Percentiles rank a stretch among this genome's conserved stretches.
phyloP scores from a whole-genome alignment of 2,888 invertebrate species.

The Agriotes lineatus region DNA sequence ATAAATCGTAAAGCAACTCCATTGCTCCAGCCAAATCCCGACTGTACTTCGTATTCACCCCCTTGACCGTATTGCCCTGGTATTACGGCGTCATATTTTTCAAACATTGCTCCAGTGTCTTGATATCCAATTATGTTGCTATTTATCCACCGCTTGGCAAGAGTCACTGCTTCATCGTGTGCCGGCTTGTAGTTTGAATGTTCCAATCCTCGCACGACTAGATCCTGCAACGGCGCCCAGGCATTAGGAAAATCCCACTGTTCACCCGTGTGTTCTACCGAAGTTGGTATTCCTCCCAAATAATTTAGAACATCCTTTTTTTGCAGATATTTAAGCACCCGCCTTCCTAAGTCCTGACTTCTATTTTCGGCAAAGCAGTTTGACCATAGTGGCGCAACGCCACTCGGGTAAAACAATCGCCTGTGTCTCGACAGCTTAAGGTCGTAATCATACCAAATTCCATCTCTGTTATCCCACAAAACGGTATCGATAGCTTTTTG shows the following conservation, averaged over 20 bases:
- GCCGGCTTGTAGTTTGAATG: slow-evolving; percentile 71
- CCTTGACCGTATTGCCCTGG: slow-evolving; percentile 79
- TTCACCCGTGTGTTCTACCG: slow-evolving; percentile 74
- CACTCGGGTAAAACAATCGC: slow-evolving; percentile 78
- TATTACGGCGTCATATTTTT: slow-evolving; percentile 76
- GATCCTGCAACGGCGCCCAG: slow-evolving; percentile 86
- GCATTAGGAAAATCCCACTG: slow-evolving; percentile 89
- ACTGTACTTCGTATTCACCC: slow-evolving; percentile 74
- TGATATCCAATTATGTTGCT: slow-evolving; percentile 75
- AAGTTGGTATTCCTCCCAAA: slow-evolving; percentile 79
- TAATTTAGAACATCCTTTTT: slow-evolving; percentile 67
- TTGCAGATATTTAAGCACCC: slow-evolving; percentile 70
- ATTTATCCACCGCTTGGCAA: slow-evolving; percentile 79
- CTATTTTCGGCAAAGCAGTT: slow-evolving; percentile 53
- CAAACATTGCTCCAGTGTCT: slow-evolving; percentile 76
- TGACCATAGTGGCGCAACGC: slow-evolving; percentile 82
- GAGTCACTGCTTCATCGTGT: slow-evolving; percentile 70
- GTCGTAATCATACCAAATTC: slow-evolving; percentile 87
- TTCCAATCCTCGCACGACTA: slow-evolving; percentile 77
- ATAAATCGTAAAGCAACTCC: slow-evolving; percentile 67
- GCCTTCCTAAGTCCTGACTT: slow-evolving; percentile 64
- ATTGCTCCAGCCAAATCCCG: slow-evolving; percentile 62
- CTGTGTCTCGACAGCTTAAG: slow-evolving; percentile 69
- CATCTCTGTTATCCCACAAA: slow-evolving; percentile 81
- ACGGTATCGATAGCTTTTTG: slow-evolving; percentile 75